phyloP scores from a whole-genome alignment of 1,140 invertebrate genomes.

The Eurosta solidaginis region DNA sequence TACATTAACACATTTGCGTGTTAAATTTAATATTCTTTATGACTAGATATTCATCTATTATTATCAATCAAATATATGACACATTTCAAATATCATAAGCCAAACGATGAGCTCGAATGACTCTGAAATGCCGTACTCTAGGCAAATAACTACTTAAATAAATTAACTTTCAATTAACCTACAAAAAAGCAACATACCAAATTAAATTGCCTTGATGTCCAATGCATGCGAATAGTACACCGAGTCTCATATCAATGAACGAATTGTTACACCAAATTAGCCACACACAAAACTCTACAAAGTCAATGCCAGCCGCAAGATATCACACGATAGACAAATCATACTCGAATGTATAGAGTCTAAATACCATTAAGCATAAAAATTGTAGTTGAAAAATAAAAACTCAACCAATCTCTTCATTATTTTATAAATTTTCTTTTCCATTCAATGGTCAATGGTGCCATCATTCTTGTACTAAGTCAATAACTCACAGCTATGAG shows the following conservation, averaged over 20 bases:
- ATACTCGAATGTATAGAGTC: not conserved
- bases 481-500: not conserved
- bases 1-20: not conserved
- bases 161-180: slow-evolving; percentile 27
- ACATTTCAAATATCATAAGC: not conserved
- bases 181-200: not conserved
- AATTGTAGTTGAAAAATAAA: not conserved
- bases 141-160: not conserved
- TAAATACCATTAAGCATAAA: not conserved
- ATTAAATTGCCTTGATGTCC: not conserved
- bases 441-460: no score
- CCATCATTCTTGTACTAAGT: slow-evolving; percentile 19
- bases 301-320: not conserved
- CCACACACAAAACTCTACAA: no score
- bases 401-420: not conserved
- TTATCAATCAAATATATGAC: slow-evolving; percentile 14
- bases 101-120: slow-evolving; percentile 1
- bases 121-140: not conserved
- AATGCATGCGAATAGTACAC: not conserved
- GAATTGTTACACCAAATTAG: not conserved
- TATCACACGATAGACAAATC: slow-evolving; percentile 4
- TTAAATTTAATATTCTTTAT: slow-evolving; percentile 1
- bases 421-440: no score
- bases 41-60: not conserved
- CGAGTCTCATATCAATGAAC: not conserved